Evolutionary conservation across 1,140 invertebrate species (phyloP), one percentile per base, ranked within the genome.

Genomic region (Potamilus streckersoni): DNA sequence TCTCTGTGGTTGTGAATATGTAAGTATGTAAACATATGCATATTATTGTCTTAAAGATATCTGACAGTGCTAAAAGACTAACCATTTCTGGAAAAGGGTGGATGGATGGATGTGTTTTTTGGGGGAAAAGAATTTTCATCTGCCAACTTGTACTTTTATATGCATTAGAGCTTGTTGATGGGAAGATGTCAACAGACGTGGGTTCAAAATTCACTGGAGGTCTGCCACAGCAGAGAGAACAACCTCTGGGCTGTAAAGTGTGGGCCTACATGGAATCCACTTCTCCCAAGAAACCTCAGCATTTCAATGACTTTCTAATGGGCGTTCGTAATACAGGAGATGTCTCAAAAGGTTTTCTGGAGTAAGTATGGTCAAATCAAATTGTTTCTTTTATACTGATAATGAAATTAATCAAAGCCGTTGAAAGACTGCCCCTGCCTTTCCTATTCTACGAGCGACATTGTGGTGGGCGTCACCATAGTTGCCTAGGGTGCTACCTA

Each of bases 181-280:
- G 73, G 2, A 84, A 82, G 57, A 74, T 83, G 17, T 55, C 69
- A 12, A 69, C 82, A 66, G 81, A 82, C 71, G 71, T 85, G 19
- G 74, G 74, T 11, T 78, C 81, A 31, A 83, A 82, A 55, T 79
- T 61, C 65, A 82, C 78, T 55, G 81, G 76, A 71, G 80, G 85
- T 15, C 69, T 85, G 12, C 78, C 83, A 11, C 81, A 84, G 17
- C 74, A 81, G 31, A 57, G 82, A 20, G 78, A 80, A 27, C 79
- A 80, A 60, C 67, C 75, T 11, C 62, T 85, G 19, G 19, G 58
- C 15, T 81, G 80, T 66, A 62, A 74, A 19, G 78, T 82, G 14
- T 86, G 85, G 85, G 82, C 76, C 8, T 79, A 82, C 68, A 64
- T 58, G 62, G 81, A 85, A 19, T 64, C 78, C 15, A 61, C 62